Percentiles rank a stretch among this genome's conserved stretches.
Evolutionary conservation across 2,113 vertebrate genomes (phyloP).

Genomic region (Protobothrops flavoviridis): DNA sequence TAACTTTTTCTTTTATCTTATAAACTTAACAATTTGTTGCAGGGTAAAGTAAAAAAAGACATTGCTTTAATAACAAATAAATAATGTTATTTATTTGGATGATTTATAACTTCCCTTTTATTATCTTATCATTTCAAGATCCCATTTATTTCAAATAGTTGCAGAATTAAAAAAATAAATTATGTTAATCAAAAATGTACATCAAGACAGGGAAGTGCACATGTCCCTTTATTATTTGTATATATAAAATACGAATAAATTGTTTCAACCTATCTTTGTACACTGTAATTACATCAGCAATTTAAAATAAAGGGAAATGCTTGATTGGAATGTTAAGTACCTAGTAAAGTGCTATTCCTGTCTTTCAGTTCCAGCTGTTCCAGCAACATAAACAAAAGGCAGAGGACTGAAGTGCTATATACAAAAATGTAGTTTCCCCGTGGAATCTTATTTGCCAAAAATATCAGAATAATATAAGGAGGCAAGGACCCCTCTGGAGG

Average conservation of each 20-base stretch:
- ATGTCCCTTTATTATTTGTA: neutral
- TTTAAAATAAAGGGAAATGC: neutral
- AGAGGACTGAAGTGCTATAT: neutral
- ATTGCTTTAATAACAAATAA: neutral
- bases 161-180: neutral
- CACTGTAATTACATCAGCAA: neutral
- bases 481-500: neutral
- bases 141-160: neutral
- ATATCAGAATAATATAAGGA: neutral
- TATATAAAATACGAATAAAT: neutral
- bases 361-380: neutral
- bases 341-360: neutral
- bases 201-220: neutral
- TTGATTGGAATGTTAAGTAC: neutral
- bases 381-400: neutral
- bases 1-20: neutral
- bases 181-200: neutral
- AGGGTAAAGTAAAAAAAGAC: neutral
- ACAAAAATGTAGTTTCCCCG: neutral
- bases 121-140: neutral
- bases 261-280: neutral
- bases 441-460: neutral
- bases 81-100: neutral
- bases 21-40: neutral
- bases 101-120: neutral